phyloP scores from a whole-genome alignment of 2,888 invertebrate genomes.

The Strigamia transsilvanica region DNA sequence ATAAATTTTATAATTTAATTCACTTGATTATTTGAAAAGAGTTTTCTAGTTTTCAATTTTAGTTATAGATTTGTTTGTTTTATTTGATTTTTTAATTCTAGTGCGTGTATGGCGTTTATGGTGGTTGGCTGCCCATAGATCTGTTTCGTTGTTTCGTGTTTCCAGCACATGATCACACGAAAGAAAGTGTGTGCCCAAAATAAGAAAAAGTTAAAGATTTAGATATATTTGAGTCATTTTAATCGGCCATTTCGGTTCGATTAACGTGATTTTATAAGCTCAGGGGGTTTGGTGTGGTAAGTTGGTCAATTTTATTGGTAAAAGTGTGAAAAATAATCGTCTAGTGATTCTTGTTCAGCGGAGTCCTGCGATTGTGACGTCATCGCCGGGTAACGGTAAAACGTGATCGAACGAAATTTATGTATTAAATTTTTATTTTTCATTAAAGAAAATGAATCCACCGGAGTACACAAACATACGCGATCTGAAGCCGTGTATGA shows the following conservation, averaged over 20 bases:
- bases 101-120: not conserved
- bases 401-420: not conserved
- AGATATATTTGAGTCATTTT: not conserved
- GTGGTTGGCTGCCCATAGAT: not conserved
- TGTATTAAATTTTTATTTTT: not conserved
- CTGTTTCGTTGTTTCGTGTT: not conserved
- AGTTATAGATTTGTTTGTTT: not conserved
- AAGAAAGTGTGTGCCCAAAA: not conserved
- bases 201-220: not conserved
- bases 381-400: not conserved
- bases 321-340: not conserved
- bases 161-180: not conserved
- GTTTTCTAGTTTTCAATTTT: not conserved
- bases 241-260: not conserved
- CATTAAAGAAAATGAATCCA: constrained; percentile 57
- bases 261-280: not conserved
- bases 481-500: constrained; percentile 89
- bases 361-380: not conserved
- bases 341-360: not conserved
- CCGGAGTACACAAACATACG: constrained; percentile 75
- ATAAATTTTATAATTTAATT: not conserved
- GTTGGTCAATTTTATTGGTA: not conserved
- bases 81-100: not conserved
- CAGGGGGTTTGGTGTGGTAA: not conserved
- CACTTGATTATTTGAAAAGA: not conserved